phyloP scores from a whole-genome alignment of 2,113 vertebrate genomes.

The Suncus etruscus region DNA sequence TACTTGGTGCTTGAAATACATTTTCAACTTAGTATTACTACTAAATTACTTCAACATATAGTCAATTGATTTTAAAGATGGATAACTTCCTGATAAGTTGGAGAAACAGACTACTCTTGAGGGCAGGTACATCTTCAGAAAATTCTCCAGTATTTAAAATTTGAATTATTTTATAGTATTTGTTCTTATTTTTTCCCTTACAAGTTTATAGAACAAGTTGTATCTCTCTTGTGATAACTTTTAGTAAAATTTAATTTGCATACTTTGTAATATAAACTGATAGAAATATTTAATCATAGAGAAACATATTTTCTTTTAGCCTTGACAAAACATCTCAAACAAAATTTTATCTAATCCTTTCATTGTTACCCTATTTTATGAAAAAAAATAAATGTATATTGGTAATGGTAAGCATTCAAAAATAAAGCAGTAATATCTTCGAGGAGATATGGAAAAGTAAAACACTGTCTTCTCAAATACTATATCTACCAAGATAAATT shows the following conservation, averaged over 20 bases:
- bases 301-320: background rate
- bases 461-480: background rate
- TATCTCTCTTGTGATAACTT: background rate
- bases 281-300: background rate
- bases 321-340: background rate
- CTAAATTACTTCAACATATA: background rate
- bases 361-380: background rate
- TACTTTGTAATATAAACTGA: background rate
- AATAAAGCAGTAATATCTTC: background rate
- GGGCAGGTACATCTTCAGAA: background rate
- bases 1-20: background rate
- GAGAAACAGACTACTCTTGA: background rate
- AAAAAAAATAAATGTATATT: background rate
- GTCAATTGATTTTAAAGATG: background rate
- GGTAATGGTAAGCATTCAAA: background rate
- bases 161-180: background rate
- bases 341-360: background rate
- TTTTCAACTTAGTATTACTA: background rate
- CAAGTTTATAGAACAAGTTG: background rate
- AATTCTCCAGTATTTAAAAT: background rate
- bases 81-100: background rate
- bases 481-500: background rate
- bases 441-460: slow-evolving; percentile 1
- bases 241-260: background rate
- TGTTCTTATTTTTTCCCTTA: background rate